Base-by-base conservation (phyloP, 2,797 vertebrate species). In the Discoglossus pictus region DNA sequence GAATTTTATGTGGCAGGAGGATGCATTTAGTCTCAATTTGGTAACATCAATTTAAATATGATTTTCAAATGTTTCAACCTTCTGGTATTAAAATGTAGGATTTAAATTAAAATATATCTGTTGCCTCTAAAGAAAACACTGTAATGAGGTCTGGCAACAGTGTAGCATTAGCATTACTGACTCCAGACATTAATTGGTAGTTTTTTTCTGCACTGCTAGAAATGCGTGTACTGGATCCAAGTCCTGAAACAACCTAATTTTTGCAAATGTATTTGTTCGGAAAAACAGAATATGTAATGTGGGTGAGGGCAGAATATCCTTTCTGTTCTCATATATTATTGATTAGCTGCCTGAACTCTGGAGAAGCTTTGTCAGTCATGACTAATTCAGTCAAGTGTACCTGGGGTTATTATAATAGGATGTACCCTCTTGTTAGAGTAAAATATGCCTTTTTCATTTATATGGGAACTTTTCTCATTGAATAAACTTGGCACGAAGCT, bases 71-170 rank as follows among this genome's bases (percentile, higher is more conserved):
- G 21, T 24, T 31, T 38, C 24, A 15, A 6, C 12, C 36, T 50
- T 21, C 25, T 16, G 6, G 11, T 46, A 43, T 36, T 43, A 42
- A 55, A 54, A 48, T 50, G 51, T 56, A 56, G 42, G 46, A 17
- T 40, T 65, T 54, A 58, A 64, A 64, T 43, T 27, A 59, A 46
- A 51, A 71, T 59, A 52, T 65, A 59, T 52, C 61, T 36, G 18
- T 43, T 59, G 25, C 46, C 54, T 43, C 46, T 56, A 64, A 20
- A 56, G n/a, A 60, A 55, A 71, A 54, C 36, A 16, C 61, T 25
- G 68, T 71, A 71, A 71, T 65, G 61, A 71, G 68, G 51, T 35
- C 59, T 70, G 43, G 67, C 68, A 53, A 52, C 46, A 13, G 36
- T 43, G 53, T 23, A 36, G n/a, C 54, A 59, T 71, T 51, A 59